phyloP scores from a whole-genome alignment of 2,113 vertebrate genomes.

The Macaca nemestrina region DNA sequence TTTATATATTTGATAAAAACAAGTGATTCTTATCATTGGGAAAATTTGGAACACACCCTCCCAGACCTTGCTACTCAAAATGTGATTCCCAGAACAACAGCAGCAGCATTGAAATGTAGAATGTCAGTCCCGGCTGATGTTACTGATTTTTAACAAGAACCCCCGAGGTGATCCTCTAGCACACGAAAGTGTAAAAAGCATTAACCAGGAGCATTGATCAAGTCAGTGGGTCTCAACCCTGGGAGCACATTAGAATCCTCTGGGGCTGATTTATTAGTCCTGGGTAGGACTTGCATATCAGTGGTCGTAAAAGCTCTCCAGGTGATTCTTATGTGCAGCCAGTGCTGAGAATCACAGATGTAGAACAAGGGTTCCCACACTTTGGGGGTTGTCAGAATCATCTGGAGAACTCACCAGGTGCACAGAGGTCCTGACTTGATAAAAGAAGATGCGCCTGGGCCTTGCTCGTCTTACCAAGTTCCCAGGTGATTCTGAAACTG shows the following conservation, averaged over 20 bases:
- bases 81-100: not conserved
- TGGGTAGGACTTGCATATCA: not conserved
- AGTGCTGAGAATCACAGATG: not conserved
- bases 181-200: not conserved
- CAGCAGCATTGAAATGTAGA: not conserved
- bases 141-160: not conserved
- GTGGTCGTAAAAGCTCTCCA: not conserved
- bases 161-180: not conserved
- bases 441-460: not conserved
- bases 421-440: not conserved
- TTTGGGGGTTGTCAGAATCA: not conserved
- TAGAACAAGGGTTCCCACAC: not conserved
- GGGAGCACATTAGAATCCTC: not conserved
- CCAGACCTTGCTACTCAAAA: not conserved
- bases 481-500: not conserved
- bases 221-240: not conserved
- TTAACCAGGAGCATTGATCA: not conserved
- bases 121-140: not conserved
- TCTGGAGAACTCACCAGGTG: not conserved
- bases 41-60: not conserved
- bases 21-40: not conserved
- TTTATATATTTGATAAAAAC: not conserved
- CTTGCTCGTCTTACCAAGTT: not conserved
- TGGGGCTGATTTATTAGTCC: not conserved
- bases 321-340: not conserved